Conservation (phyloP, 2,113 vertebrate species). For the Oryzias javanicus region DNA sequence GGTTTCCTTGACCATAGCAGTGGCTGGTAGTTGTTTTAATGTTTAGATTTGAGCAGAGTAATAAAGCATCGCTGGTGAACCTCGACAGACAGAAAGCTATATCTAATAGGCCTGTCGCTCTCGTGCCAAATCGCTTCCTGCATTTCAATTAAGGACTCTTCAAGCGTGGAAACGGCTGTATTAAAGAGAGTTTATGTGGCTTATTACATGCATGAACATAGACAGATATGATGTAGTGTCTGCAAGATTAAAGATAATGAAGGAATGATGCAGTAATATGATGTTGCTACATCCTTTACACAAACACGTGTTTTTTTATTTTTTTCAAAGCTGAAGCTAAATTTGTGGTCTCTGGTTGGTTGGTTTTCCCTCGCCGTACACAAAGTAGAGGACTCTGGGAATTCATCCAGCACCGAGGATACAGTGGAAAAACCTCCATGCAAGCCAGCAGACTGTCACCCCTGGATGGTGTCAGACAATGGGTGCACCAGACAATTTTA, state of each 20-base stretch:
- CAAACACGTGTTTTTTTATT: neutral
- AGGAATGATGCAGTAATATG: neutral
- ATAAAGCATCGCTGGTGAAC: conserved; percentile 55
- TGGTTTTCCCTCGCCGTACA: neutral
- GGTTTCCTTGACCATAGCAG: conserved; percentile 59
- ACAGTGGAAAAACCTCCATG: no score
- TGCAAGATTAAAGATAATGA: conserved; percentile 2
- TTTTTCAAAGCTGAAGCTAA: neutral
- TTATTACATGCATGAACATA: conserved; percentile 6
- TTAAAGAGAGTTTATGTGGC: neutral
- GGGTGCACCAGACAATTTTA: no score
- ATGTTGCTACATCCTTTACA: neutral
- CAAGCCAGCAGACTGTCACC: no score
- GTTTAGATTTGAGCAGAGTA: conserved; percentile 55
- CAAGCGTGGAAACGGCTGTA: conserved; percentile 12
- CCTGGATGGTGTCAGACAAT: no score
- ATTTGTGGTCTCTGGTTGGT: neutral
- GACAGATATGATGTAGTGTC: conserved; percentile 11
- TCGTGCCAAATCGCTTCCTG: conserved; percentile 40
- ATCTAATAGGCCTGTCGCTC: conserved; percentile 46
- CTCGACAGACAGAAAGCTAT: conserved; percentile 44
- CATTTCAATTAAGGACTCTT: conserved; percentile 56
- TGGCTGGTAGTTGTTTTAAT: conserved; percentile 57
- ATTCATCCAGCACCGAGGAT: neutral
- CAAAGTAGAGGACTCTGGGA: neutral